Base-by-base conservation (phyloP, 2,888 invertebrate species). In the Drosophila stalkeri region DNA sequence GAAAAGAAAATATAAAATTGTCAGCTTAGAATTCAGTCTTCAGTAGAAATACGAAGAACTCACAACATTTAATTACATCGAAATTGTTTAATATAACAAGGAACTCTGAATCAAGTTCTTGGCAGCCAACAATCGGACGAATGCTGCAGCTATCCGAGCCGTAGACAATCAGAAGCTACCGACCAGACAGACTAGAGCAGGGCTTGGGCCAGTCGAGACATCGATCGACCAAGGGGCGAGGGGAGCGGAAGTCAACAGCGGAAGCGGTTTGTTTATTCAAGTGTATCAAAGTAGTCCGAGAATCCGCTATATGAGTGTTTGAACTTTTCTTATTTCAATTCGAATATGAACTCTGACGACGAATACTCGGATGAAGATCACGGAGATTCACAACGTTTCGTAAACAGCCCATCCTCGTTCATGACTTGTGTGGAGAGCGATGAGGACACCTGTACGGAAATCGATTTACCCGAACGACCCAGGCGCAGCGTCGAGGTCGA, bases 401-500 rank as follows among this genome's bases (percentile, higher is more conserved):
- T 74, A 31, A 67, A 64, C 67, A 75, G 72, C 54, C 49, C 60
- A n/a, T 56, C 69, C 27, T 57, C 80, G 61, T 82, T 56, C 46
- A 49, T 80, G 56, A 70, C 61, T 47, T 75, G 73, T 90, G 98
- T 98, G 93, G 92, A 92, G 55, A 91, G 91, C 46, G 98, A 98
- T 94, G 98, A 97, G 93, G 98, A 97, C 93, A 97, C 97, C 94
- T 97, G 96, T 87, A 97, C 97, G 96, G 89, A 83, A 94, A 96
- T 96, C 90, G 97, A 97, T 93, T 79, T 91, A 65, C 95, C 96
- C 81, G 95, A 95, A 90, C 95, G 95, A 79, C 95, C 96, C 91
- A 97, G 97, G 93, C 95, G 96, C 92, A 96, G 96, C 92, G 95
- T 95, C 80, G 97, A 97, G 90, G 81, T 89, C 4, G 99, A 99